phyloP scores from a whole-genome alignment of 2,888 invertebrate species.

The Anoncus sp. region DNA sequence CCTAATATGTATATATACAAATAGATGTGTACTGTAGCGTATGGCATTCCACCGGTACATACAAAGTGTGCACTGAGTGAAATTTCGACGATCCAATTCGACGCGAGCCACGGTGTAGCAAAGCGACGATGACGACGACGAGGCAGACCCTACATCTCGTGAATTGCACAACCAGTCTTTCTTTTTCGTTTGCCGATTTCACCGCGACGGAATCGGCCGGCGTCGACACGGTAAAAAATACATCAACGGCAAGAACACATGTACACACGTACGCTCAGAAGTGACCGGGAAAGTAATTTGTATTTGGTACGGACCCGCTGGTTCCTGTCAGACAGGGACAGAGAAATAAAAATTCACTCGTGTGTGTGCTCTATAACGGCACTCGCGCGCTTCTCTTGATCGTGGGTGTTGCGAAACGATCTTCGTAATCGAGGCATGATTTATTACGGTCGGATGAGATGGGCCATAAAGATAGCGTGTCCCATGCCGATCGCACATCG shows the following conservation, averaged over 20 bases:
- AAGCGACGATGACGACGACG: not conserved
- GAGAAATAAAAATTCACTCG: conserved; percentile 52
- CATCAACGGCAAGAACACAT: conserved; percentile 4
- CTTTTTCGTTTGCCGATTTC: conserved; percentile 45
- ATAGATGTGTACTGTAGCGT: too few relatives aligned
- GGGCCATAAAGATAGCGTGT: conserved; percentile 70
- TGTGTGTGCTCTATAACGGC: conserved; percentile 35
- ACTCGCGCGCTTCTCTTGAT: conserved; percentile 42
- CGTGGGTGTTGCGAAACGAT: conserved; percentile 75
- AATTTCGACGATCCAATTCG: conserved; percentile 45
- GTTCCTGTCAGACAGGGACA: conserved; percentile 41
- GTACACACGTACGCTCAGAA: conserved; percentile 7
- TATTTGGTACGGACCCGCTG: conserved; percentile 63
- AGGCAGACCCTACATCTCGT: not conserved
- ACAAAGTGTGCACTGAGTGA: conserved; percentile 22
- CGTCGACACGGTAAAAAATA: conserved; percentile 10
- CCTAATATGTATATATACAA: too few relatives aligned
- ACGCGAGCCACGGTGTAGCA: conserved; percentile 5
- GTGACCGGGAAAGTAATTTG: conserved; percentile 61
- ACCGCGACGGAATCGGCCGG: conserved; percentile 21
- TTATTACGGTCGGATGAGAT: conserved; percentile 72
- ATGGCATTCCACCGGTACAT: not conserved
- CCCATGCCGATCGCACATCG: conserved; percentile 51
- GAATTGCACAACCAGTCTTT: conserved; percentile 37
- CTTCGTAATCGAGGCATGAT: conserved; percentile 74